Conservation (phyloP, 2,797 vertebrate genomes). For the Epinephelus awoara region DNA sequence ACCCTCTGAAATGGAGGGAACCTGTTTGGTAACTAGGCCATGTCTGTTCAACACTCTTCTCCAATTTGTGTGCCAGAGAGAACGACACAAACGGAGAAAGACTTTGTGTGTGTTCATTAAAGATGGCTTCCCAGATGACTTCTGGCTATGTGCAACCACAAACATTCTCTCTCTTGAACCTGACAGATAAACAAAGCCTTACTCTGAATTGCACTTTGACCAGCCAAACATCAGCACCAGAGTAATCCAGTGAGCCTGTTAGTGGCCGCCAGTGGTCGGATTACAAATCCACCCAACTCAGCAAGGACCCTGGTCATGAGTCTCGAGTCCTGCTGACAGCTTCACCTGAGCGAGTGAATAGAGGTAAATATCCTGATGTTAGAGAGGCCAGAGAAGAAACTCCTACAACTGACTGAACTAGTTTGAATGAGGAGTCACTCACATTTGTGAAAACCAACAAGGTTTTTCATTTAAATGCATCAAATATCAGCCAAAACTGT, state of each 20-base stretch:
- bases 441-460: neutral
- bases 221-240: too few species aligned
- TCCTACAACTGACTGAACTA: neutral
- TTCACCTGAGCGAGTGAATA: neutral
- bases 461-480: too few species aligned
- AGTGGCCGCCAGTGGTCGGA: neutral
- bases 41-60: neutral
- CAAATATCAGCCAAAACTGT: neutral
- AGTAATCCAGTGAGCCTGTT: neutral
- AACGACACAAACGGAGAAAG: conserved; percentile 5
- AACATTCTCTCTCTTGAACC: too few species aligned
- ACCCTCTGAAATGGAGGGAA: neutral
- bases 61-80: conserved; percentile 3
- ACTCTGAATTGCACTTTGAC: too few species aligned
- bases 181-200: too few species aligned
- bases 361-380: neutral
- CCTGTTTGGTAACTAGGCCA: conserved; percentile 16
- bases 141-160: too few species aligned
- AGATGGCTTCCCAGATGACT: conserved; percentile 20
- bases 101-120: conserved; percentile 15
- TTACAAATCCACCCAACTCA: conserved; percentile 3
- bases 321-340: conserved; percentile 10
- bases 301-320: conserved; percentile 3
- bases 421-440: too few species aligned
- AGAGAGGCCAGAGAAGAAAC: neutral